Evolutionary conservation across 2,113 vertebrate genomes (phyloP).

Genomic region (Passer montanus): DNA sequence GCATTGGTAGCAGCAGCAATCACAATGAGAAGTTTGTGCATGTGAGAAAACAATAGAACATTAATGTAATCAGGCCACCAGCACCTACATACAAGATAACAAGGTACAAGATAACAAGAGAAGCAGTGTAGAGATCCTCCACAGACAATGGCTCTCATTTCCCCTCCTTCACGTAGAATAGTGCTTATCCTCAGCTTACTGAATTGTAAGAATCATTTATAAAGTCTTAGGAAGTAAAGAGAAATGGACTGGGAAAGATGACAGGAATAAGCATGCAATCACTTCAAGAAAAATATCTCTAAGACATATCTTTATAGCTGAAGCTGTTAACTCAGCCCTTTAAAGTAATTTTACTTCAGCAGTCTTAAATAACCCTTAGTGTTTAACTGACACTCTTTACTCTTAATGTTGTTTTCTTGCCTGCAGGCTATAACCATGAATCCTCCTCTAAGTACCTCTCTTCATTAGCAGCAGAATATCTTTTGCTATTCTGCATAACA

Average conservation of each 20-base stretch:
- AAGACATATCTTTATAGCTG: neutral
- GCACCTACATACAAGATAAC: neutral
- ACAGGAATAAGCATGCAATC: neutral
- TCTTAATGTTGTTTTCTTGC: neutral
- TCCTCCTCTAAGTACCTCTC: neutral
- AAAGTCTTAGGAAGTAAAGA: neutral
- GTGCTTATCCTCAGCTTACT: neutral
- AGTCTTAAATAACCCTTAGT: neutral
- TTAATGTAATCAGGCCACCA: neutral
- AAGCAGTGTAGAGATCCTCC: neutral
- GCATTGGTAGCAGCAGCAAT: neutral
- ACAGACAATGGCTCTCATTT: neutral
- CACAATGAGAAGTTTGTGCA: neutral
- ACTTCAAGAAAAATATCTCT: neutral
- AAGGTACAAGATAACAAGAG: neutral
- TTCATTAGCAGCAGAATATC: neutral
- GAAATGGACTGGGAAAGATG: neutral
- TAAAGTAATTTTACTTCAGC: neutral
- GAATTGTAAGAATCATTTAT: neutral
- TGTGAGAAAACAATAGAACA: neutral
- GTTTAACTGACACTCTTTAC: neutral
- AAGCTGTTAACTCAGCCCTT: slow-evolving; percentile 6
- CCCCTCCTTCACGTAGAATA: fast-evolving
- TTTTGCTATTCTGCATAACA: neutral
- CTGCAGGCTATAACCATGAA: slow-evolving; percentile 8